Evolutionary conservation across 2,113 vertebrate species (phyloP).

Genomic region (Macquaria australasica): DNA sequence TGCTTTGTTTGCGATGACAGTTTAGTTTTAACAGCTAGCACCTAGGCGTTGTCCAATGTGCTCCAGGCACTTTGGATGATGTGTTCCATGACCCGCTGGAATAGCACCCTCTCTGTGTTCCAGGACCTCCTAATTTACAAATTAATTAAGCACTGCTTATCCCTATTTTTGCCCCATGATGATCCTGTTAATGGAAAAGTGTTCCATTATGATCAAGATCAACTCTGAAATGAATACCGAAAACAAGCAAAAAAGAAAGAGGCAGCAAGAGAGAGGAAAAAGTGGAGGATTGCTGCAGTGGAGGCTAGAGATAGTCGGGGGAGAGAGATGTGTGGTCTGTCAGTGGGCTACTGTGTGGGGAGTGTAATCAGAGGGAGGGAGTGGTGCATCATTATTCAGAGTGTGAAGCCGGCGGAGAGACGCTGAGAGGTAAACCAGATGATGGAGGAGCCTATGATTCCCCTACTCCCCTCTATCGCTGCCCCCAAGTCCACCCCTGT

Average conservation of each 20-base stretch:
- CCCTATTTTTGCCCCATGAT: constrained; percentile 17
- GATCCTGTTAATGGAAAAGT: constrained; percentile 20
- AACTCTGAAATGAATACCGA: constrained; percentile 18
- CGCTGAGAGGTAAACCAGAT: constrained; percentile 71
- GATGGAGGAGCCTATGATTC: constrained; percentile 71
- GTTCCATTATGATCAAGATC: constrained; percentile 39
- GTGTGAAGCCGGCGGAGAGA: constrained; percentile 47
- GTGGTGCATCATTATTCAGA: constrained; percentile 73
- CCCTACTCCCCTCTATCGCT: constrained; percentile 45
- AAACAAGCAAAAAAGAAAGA: constrained; percentile 13
- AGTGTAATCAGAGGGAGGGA: constrained; percentile 62
- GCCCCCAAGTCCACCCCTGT: constrained; percentile 59
- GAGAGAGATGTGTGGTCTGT: constrained; percentile 45
- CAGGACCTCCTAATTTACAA: background rate
- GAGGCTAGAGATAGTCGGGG: background rate
- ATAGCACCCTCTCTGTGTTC: background rate
- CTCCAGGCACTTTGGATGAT: too few relatives aligned
- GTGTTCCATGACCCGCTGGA: background rate
- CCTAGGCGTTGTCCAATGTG: too few relatives aligned
- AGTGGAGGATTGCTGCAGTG: constrained; percentile 24
- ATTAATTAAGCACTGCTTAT: background rate
- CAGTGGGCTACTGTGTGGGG: constrained; percentile 51
- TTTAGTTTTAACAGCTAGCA: too few relatives aligned
- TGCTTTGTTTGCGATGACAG: too few relatives aligned
- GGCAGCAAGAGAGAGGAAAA: constrained; percentile 1